A percentile compares a stretch with the other conserved stretches of the same genome.
Evolutionary conservation across 2,113 vertebrate genomes (phyloP).

Genomic region (Saguinus midas): DNA sequence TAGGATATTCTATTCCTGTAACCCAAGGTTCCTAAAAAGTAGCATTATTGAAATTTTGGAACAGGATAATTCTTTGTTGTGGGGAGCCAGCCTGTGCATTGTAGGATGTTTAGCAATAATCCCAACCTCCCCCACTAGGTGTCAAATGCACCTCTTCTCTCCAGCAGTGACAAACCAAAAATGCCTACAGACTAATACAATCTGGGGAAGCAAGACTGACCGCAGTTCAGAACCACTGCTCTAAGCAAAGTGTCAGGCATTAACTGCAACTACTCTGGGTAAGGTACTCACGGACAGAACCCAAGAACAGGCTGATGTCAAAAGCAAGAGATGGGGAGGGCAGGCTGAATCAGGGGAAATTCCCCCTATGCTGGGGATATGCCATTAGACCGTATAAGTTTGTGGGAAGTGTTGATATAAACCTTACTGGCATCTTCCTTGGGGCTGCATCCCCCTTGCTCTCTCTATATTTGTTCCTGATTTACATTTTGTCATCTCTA

Average conservation of each 20-base stretch:
- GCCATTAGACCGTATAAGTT: background rate
- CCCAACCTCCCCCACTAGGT: background rate
- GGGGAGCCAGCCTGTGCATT: background rate
- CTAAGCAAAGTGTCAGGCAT: too few species aligned
- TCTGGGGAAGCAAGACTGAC: background rate
- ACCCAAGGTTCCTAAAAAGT: background rate
- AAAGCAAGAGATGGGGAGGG: accelerated
- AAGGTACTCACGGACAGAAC: accelerated
- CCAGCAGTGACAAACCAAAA: background rate
- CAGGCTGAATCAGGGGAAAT: background rate
- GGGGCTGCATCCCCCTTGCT: background rate
- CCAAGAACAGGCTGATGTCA: background rate
- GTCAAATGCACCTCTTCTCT: background rate
- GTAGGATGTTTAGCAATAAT: background rate
- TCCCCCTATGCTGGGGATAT: accelerated
- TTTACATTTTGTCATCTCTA: background rate
- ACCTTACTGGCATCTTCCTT: background rate
- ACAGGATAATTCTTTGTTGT: background rate
- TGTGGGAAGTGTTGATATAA: accelerated
- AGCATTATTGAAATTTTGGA: background rate
- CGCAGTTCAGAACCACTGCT: background rate
- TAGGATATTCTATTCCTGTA: background rate
- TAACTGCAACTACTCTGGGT: too few species aligned
- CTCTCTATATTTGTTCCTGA: background rate
- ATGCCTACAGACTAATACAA: background rate